These are phyloP conservation scores for Parnassius glacialis DNA, from an alignment of 2,888 invertebrate genomes.

Conservation along the genomic window DNA sequence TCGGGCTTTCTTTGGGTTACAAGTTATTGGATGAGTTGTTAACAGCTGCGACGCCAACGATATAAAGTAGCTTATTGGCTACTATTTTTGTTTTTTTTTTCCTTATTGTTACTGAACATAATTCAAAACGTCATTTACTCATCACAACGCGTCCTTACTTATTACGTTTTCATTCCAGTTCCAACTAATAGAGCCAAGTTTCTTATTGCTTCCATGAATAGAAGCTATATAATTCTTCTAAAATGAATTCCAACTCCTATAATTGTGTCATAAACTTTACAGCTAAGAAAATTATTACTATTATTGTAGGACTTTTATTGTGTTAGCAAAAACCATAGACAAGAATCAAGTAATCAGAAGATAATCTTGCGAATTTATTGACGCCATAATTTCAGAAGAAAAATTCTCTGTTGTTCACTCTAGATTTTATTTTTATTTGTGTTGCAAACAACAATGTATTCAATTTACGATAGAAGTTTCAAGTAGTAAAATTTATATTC, in stretches of 20 bases:
- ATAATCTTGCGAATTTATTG: slow-evolving; percentile 18
- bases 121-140: no score
- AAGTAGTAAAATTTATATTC: slow-evolving; percentile 4
- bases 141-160: no score
- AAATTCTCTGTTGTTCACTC: not conserved
- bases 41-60: no score
- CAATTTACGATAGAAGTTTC: slow-evolving; percentile 6
- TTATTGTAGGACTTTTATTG: slow-evolving; percentile 16
- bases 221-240: not conserved
- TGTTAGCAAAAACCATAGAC: slow-evolving; percentile 12
- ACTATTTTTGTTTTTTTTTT: no score
- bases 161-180: no score
- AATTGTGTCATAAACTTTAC: slow-evolving; percentile 19
- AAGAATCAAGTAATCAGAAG: slow-evolving; percentile 8
- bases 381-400: slow-evolving; percentile 8
- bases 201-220: not conserved
- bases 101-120: no score
- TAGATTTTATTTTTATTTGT: slow-evolving; percentile 8
- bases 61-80: no score
- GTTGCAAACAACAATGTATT: slow-evolving; percentile 3
- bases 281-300: slow-evolving; percentile 6
- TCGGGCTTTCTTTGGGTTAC: no score
- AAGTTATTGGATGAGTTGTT: no score
- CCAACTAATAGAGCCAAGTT: not conserved
- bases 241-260: slow-evolving; percentile 2